Evolutionary conservation across 2,113 vertebrate species (phyloP).

Genomic region (Sporophila hypoxantha): DNA sequence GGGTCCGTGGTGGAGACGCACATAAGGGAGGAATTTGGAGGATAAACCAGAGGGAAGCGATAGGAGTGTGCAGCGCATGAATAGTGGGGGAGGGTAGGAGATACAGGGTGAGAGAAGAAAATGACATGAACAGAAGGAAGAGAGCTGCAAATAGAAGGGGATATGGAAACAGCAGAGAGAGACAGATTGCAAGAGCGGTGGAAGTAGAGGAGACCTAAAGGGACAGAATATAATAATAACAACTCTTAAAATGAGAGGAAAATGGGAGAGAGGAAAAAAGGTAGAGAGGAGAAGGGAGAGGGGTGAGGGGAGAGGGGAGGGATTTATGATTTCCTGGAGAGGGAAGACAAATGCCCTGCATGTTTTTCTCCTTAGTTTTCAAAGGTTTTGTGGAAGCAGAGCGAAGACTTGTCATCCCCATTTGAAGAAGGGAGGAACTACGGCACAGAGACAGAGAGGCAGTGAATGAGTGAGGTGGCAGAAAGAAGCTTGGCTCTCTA

Average conservation of each 20-base stretch:
- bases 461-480: not conserved
- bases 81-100: constrained; percentile 47
- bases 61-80: not conserved
- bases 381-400: not conserved
- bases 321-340: not conserved
- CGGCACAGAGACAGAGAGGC: not conserved
- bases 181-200: constrained; percentile 37
- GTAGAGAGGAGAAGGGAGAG: not conserved
- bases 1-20: not conserved
- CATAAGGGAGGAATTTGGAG: not conserved
- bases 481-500: not conserved
- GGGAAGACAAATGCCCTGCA: not conserved
- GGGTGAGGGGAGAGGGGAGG: not conserved
- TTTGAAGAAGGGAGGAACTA: not conserved
- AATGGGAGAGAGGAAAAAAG: not conserved
- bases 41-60: constrained; percentile 16
- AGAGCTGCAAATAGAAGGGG: constrained; percentile 54
- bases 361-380: constrained; percentile 7
- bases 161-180: constrained; percentile 57
- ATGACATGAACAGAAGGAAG: constrained; percentile 62
- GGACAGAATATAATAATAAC: constrained; percentile 46
- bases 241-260: not conserved
- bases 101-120: constrained; percentile 59
- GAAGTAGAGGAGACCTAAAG: constrained; percentile 50
- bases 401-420: not conserved